Conservation (phyloP, 2,888 invertebrate species). For the Lasioglossum malachurum region DNA sequence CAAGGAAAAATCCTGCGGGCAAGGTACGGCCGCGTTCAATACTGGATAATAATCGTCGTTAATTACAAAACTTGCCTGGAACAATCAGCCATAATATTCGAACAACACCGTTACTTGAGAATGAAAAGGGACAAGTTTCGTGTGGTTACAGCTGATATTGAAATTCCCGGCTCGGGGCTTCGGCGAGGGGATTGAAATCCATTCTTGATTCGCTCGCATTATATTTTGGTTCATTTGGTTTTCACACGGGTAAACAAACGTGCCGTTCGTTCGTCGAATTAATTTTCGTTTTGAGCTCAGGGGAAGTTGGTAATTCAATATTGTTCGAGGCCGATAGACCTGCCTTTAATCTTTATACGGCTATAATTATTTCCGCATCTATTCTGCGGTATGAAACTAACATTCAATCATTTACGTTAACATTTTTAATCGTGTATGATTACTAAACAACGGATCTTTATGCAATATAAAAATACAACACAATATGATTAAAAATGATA, state of each 20-base stretch:
- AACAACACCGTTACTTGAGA: not conserved
- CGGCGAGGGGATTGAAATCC: not conserved
- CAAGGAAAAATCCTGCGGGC: not conserved
- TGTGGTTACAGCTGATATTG: not conserved
- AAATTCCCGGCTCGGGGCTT: not conserved
- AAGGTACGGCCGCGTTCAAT: not conserved
- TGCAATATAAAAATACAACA: too few species aligned
- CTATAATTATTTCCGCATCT: not conserved
- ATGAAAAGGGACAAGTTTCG: not conserved
- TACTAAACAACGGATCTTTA: too few species aligned
- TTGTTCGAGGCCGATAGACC: not conserved
- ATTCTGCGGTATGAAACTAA: too few species aligned
- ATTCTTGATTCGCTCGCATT: not conserved
- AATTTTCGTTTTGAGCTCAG: not conserved
- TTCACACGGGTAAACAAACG: not conserved
- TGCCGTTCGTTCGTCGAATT: not conserved
- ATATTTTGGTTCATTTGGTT: not conserved
- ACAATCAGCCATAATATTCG: not conserved
- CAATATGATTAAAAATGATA: too few species aligned
- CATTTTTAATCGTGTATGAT: too few species aligned
- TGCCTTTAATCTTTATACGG: not conserved
- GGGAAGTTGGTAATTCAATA: not conserved
- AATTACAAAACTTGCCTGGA: not conserved
- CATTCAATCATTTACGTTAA: too few species aligned
- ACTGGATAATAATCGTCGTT: constrained; percentile 26